Evolutionary conservation across 2,888 invertebrate genomes (phyloP).

Genomic region (Chalcis sispes): DNA sequence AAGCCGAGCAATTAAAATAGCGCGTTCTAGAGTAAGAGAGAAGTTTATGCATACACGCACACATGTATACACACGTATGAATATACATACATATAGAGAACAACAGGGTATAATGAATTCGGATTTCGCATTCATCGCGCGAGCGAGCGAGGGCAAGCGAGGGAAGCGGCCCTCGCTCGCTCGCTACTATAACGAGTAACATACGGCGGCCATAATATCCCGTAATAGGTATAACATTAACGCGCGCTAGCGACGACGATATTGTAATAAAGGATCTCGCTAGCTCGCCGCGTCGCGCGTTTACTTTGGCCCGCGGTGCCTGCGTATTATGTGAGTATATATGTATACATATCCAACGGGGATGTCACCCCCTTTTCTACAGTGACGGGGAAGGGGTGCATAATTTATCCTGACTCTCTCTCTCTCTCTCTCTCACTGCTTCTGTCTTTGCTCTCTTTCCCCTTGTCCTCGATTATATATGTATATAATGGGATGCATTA

Average conservation of each 20-base stretch:
- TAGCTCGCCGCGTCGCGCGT: constrained; percentile 57
- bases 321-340: constrained; percentile 58
- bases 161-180: constrained; percentile 6
- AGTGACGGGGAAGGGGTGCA: constrained; percentile 68
- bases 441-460: too few relatives aligned
- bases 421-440: constrained; percentile 35
- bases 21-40: background rate
- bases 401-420: constrained; percentile 72
- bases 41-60: background rate
- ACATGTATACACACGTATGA: background rate
- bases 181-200: constrained; percentile 60
- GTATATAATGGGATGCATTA: constrained; percentile 65
- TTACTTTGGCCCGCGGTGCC: constrained; percentile 67
- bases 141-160: background rate
- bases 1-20: constrained; percentile 20
- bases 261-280: constrained; percentile 74
- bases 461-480: background rate
- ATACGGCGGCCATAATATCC: constrained; percentile 74
- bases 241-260: constrained; percentile 65
- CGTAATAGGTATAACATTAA: constrained; percentile 73
- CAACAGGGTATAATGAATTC: constrained; percentile 45
- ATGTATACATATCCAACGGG: constrained; percentile 27
- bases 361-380: constrained; percentile 3
- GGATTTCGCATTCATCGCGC: constrained; percentile 54
- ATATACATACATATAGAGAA: background rate